A percentile compares a stretch with the other conserved stretches of the same genome.
Evolutionary conservation across 30 jellyfish, hydroid and myxozoan genomes (phyloP).

Genomic region (Turritopsis dohrnii): DNA sequence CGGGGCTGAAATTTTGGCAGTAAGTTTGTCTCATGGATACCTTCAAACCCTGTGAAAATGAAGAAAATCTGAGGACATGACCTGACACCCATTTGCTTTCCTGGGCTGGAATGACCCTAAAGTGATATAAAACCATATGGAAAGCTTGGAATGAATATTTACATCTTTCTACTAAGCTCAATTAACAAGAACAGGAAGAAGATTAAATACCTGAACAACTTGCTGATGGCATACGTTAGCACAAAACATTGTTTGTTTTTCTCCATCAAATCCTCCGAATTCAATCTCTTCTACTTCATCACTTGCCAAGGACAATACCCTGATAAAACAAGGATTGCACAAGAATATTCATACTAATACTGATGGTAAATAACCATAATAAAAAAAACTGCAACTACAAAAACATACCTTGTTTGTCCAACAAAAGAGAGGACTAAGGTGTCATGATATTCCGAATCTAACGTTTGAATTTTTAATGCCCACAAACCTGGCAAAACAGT

Average conservation of each 20-base stretch:
- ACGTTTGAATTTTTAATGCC: constrained; percentile 66
- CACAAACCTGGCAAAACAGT: too few relatives aligned
- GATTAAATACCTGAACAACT: constrained; percentile 42
- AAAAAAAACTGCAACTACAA: not conserved
- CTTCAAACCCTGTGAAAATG: too few relatives aligned
- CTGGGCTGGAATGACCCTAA: too few relatives aligned
- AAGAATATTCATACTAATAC: not conserved
- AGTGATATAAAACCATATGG: too few relatives aligned
- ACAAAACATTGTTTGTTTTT: constrained; percentile 70
- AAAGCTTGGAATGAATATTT: too few relatives aligned
- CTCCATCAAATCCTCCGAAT: constrained; percentile 64
- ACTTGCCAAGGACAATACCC: constrained; percentile 72
- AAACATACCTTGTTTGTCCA: constrained; percentile 77
- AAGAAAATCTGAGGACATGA: too few relatives aligned
- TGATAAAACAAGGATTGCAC: not conserved
- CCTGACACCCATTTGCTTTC: too few relatives aligned
- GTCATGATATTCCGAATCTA: constrained; percentile 56
- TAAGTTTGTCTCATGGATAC: too few relatives aligned
- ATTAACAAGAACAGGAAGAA: not conserved
- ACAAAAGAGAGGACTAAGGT: constrained; percentile 83
- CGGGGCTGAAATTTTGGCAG: too few relatives aligned
- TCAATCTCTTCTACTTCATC: constrained; percentile 96
- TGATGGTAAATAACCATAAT: not conserved
- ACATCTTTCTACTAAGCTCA: not conserved
- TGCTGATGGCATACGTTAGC: constrained; percentile 63